These are phyloP conservation scores for Numenius arquata DNA, from an alignment of 2,113 vertebrate genomes.

Conservation along the genomic window DNA sequence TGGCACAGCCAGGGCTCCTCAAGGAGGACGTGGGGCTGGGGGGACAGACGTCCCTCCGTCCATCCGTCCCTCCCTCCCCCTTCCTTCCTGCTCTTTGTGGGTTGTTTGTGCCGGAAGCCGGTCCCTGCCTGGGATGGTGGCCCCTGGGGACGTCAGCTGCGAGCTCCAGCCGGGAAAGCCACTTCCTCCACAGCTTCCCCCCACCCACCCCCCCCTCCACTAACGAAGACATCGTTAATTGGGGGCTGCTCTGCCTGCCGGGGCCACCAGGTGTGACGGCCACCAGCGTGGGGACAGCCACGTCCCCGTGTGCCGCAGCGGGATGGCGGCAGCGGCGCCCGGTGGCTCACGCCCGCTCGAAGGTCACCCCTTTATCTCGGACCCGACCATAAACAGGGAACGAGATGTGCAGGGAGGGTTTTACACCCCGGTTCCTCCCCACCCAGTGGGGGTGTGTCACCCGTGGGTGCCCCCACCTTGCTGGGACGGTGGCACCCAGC, in stretches of 20 bases:
- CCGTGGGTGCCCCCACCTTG: background rate
- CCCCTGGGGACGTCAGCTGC: background rate
- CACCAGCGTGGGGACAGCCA: background rate
- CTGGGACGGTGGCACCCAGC: background rate
- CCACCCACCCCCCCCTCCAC: no score
- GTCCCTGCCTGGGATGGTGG: background rate
- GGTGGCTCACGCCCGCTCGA: background rate
- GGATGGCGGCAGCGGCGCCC: background rate
- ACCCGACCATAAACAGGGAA: background rate
- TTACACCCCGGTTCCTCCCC: background rate
- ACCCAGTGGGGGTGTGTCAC: accelerated
- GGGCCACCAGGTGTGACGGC: background rate
- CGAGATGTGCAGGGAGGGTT: background rate
- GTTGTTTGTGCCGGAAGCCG: background rate
- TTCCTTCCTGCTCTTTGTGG: slow-evolving; percentile 47
- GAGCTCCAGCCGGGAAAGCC: background rate
- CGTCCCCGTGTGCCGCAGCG: background rate
- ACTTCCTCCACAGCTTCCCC: background rate
- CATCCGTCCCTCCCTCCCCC: background rate
- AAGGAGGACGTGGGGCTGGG: background rate
- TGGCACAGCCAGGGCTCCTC: accelerated
- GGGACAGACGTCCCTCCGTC: background rate
- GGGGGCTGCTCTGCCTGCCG: background rate
- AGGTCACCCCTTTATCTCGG: background rate
- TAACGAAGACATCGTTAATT: accelerated